Base-by-base conservation (phyloP, 2,113 vertebrate species). In the Alectura lathami region DNA sequence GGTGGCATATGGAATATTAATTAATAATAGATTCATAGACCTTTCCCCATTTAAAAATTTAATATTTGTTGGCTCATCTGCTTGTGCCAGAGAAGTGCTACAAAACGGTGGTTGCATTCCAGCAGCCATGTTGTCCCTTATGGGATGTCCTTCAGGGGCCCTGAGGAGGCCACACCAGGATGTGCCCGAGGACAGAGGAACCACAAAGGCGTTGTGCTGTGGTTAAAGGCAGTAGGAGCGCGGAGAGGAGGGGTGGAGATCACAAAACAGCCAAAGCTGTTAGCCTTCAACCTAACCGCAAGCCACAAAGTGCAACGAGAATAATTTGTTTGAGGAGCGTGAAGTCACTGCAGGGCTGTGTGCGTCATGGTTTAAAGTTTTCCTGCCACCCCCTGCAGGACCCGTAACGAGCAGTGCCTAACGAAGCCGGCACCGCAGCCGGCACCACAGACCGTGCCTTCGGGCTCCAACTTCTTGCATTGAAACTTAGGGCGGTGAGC, bases 1-100 rank as follows among this genome's bases (percentile, higher is more conserved):
- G 93, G 93, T 13, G 2, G 57, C 92, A 89, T 63, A 94, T 32
- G 91, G 94, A 96, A 95, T 94, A 96, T 96, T 84, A 97, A 96
- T 97, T 82, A 97, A 97, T 97, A 94, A 97, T 96, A 92, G 92
- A 97, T 97, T 97, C 96, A 97, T 96, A 90, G 91, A 96, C 82
- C 89, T 94, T 84, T 76, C 69, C 68, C 75, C 79, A 48, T 54
- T 91, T 93, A 45, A 83, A 96, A 88, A 63, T 81, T 93, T 91
- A 94, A 94, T 77, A 64, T 88, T 91, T 91, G 83, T 89, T 92
- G 82, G 87, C 77, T 20, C 43, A 83, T 38, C 72, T 77, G 77
- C 42, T 78, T 76, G 82, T 88, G 91, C 78, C 84, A 34, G 68
- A 66, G 51, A 88, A 86, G 69, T 0, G 11, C 81, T 57, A 9